phyloP scores from a whole-genome alignment of 1,140 invertebrate species.

The Sminthurides bifidus region DNA sequence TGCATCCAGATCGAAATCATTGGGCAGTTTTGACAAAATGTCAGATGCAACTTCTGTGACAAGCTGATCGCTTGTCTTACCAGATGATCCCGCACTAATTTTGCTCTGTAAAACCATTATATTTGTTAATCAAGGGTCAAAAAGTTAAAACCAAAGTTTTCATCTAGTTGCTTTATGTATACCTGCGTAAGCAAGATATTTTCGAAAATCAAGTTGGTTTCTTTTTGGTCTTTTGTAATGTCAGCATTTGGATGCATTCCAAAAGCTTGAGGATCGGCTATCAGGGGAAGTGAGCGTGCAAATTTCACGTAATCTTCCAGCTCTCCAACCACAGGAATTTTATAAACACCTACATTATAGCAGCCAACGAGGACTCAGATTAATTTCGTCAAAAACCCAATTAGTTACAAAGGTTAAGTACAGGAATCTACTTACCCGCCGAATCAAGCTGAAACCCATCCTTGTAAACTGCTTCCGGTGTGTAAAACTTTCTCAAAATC shows the following conservation, averaged over 20 bases:
- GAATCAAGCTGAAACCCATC: conserved; percentile 40
- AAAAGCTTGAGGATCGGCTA: conserved; percentile 73
- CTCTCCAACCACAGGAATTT: conserved; percentile 58
- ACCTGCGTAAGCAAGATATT: conserved; percentile 77
- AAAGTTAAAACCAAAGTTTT: too few species aligned
- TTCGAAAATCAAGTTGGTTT: conserved; percentile 64
- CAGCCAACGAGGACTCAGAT: not conserved
- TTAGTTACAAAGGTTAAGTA: not conserved
- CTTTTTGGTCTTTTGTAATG: conserved; percentile 83
- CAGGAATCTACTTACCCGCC: conserved; percentile 34
- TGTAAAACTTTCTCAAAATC: conserved; percentile 71
- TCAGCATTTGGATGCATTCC: conserved; percentile 90
- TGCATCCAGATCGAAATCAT: conserved; percentile 54
- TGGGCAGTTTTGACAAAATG: conserved; percentile 58
- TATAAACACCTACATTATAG: conserved; percentile 49
- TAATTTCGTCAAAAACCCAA: not conserved
- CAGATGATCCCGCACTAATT: conserved; percentile 39
- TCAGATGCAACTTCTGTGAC: conserved; percentile 57
- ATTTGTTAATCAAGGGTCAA: conserved; percentile 3
- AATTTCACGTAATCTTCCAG: conserved; percentile 64
- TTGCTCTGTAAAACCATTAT: conserved; percentile 32
- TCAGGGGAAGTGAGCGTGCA: conserved; percentile 61
- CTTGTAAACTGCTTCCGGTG: conserved; percentile 37
- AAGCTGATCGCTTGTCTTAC: conserved; percentile 51
- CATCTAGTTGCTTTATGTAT: conserved; percentile 18